These are phyloP conservation scores for Callimorpha dominula DNA, from an alignment of 2,888 invertebrate species.

Conservation along the genomic window DNA sequence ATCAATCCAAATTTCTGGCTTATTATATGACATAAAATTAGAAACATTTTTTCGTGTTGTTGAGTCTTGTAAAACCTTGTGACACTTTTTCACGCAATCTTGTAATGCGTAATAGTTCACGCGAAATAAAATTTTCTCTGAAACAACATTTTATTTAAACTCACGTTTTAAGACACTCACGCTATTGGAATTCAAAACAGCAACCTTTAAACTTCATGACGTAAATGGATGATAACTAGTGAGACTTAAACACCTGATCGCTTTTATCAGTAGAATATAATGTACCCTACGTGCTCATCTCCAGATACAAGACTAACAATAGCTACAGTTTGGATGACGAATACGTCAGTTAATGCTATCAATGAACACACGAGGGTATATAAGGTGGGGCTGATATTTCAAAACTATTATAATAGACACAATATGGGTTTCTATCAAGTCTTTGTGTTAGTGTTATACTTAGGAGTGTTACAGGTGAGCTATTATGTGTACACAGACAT, in stretches of 20 bases:
- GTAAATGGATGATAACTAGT: conserved; percentile 28
- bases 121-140: not conserved
- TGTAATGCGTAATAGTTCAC: too few relatives aligned
- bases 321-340: conserved; percentile 57
- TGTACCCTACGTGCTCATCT: conserved; percentile 58
- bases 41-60: too few relatives aligned
- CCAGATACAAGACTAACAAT: conserved; percentile 44
- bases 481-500: not conserved
- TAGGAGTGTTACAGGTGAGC: conserved; percentile 69
- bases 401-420: conserved; percentile 43
- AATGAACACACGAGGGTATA: conserved; percentile 57
- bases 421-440: conserved; percentile 63
- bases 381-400: conserved; percentile 48
- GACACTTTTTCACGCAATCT: too few relatives aligned
- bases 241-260: conserved; percentile 45
- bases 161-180: not conserved
- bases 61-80: not conserved
- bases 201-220: conserved; percentile 18
- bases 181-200: conserved; percentile 16
- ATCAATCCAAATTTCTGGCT: too few relatives aligned
- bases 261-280: conserved; percentile 45
- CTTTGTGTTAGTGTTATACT: conserved; percentile 51
- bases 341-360: conserved; percentile 59
- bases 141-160: not conserved
- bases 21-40: too few relatives aligned